phyloP scores from a whole-genome alignment of 2,888 invertebrate species.

The Dendrolimus pini region DNA sequence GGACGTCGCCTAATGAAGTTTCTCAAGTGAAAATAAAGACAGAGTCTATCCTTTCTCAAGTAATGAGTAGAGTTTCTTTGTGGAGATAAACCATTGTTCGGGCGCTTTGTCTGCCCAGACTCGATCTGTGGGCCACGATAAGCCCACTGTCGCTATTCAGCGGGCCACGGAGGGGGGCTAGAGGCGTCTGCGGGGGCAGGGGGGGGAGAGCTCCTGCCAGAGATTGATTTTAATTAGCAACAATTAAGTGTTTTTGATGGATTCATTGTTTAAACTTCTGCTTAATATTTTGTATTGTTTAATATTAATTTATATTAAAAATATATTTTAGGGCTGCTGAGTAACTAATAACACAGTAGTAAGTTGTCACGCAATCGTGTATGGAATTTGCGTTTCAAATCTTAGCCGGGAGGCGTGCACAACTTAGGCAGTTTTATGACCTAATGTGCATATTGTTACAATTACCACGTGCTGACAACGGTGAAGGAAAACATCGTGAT shows the following conservation, averaged over 20 bases:
- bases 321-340: no score
- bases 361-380: no score
- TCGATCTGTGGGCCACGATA: not conserved
- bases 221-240: not conserved
- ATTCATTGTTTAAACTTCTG: conserved; percentile 1
- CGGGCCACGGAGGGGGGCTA: not conserved
- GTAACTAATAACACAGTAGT: no score
- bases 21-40: conserved; percentile 25
- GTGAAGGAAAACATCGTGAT: no score
- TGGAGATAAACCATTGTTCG: conserved; percentile 35
- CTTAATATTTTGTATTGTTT: no score
- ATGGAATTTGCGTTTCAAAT: no score
- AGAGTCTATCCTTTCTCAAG: conserved; percentile 28
- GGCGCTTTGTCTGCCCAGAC: conserved; percentile 1
- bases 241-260: conserved; percentile 1
- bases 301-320: no score
- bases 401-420: no score
- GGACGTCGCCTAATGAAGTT: conserved; percentile 25
- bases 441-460: no score
- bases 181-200: not conserved
- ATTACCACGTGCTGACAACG: no score
- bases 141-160: not conserved
- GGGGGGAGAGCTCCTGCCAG: not conserved
- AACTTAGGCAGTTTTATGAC: no score
- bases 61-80: conserved; percentile 37